Base-by-base conservation (phyloP, 2,113 vertebrate species). In the Indicator maculatus region DNA sequence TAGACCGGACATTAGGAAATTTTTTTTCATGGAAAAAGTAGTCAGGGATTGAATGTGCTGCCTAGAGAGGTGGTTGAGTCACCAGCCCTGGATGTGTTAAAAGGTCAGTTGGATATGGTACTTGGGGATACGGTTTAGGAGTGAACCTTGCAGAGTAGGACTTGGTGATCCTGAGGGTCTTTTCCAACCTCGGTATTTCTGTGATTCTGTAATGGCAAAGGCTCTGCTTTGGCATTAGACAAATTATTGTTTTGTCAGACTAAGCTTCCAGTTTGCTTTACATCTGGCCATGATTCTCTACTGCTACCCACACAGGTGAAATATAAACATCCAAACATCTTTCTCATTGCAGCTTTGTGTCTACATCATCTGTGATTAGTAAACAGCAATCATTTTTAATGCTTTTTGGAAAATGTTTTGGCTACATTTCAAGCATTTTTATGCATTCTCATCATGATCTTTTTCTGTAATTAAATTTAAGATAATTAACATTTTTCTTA, bases 401-500 rank as follows among this genome's bases (percentile, higher is more conserved):
- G 93, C 94, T 96, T 95, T 96, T 95, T 92, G 91, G 95, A 97
- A 98, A 94, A 96, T 53, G 88, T 93, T 93, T 97, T 98, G 97
- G 97, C 96, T 96, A 93, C 89, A 80, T 96, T 98, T 98, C 96
- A 97, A 97, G 88, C 10, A 16, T 91, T 97, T 96, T 98, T 96
- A 97, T 97, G 94, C 88, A 97, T 98, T 97, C 96, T 95, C 80
- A 95, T 98, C 89, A 86, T 94, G 95, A 96, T 97, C 93, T 85
- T 97, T 74, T 97, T 92, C 96, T 97, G 96, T 98, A 98, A 98
- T 98, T 97, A 98, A 98, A 96, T 97, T 97, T 97, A 90, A 95
- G 95, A 95, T 97, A 97, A 98, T 98, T 97, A 98, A 95, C 96
- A 95, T 97, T 97, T 98, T 95, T 83, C 92, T 97, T 97, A 93